A percentile compares a stretch with the other conserved stretches of the same genome.
These are phyloP conservation scores for Micromys minutus DNA, from an alignment of 2,113 vertebrate genomes.

Conservation along the genomic window DNA sequence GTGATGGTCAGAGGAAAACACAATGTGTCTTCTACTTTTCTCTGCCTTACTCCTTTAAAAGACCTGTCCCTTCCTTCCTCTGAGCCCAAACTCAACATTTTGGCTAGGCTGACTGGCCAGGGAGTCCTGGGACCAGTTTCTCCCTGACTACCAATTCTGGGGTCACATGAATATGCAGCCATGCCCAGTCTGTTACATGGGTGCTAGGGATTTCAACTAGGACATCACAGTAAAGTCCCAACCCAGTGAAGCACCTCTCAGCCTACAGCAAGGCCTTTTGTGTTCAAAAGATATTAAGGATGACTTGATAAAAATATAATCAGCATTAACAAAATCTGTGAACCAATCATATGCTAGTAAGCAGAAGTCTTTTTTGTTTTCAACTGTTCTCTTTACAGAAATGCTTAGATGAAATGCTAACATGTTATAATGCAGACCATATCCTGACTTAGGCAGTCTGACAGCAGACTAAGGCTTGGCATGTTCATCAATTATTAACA, in stretches of 20 bases:
- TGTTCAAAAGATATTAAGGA: constrained; percentile 55
- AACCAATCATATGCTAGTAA: constrained; percentile 54
- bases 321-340: constrained; percentile 35
- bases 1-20: neutral
- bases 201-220: neutral
- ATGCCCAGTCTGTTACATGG: neutral
- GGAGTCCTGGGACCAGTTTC: neutral
- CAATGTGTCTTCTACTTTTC: neutral
- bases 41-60: neutral
- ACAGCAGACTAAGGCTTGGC: constrained; percentile 63
- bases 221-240: neutral
- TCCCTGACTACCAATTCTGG: neutral
- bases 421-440: constrained; percentile 35
- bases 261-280: constrained; percentile 27
- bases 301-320: constrained; percentile 49
- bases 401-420: constrained; percentile 51
- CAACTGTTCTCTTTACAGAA: constrained; percentile 51
- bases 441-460: constrained; percentile 52
- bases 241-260: neutral
- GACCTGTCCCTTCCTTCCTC: too few relatives aligned
- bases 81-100: neutral
- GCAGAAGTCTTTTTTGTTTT: constrained; percentile 40
- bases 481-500: constrained; percentile 74
- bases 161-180: neutral
- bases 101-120: neutral